Base-by-base conservation (phyloP, 2,797 vertebrate species). In the Limosa lapponica region DNA sequence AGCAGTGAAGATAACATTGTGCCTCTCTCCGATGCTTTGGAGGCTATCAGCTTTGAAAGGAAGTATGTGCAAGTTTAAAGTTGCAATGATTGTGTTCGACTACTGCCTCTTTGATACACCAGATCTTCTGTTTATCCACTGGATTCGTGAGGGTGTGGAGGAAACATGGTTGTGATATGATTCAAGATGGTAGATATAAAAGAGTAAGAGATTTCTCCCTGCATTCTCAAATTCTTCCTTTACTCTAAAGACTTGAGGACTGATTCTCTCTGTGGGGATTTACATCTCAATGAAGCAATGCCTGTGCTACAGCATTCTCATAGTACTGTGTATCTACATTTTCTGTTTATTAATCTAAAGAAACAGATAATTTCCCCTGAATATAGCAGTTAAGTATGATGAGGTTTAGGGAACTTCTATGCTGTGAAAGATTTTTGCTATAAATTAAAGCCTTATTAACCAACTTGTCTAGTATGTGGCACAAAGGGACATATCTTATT, bases 31-130 rank as follows among this genome's bases (percentile, higher is more conserved):
- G 2, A 59, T 39, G 62, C 59, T 93, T 88, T 90, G 80, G 82
- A 94, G 57, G 52, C 91, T 96, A 96, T 95, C 94, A 82, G 80
- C 73, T 90, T 46, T 59, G 34, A 95, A 93, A 95, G 95, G 91
- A 96, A 95, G 70, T 80, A 55, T 49, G 57, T 87, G 87, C 25
- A 72, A 72, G 66, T 90, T 93, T 95, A 71, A 80, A 91, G 55
- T 27, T 67, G 61, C 37, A 55, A 48, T 44, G 65, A 88, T 41
- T 96, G 61, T 78, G 30, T 49, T 88, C 16, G 4, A 64, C 51
- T 59, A 28, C 43, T 71, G 73, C 32, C 44, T 72, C 82, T 90
- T 77, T 94, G 94, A 94, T 87, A 82, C 28, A 71, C 18, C 34
- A 93, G 67, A 66, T 84, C 70, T 93, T 95, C 77, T 95, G 82